Conservation (phyloP, 2,797 vertebrate genomes). For the Pyrocephalus nanus region DNA sequence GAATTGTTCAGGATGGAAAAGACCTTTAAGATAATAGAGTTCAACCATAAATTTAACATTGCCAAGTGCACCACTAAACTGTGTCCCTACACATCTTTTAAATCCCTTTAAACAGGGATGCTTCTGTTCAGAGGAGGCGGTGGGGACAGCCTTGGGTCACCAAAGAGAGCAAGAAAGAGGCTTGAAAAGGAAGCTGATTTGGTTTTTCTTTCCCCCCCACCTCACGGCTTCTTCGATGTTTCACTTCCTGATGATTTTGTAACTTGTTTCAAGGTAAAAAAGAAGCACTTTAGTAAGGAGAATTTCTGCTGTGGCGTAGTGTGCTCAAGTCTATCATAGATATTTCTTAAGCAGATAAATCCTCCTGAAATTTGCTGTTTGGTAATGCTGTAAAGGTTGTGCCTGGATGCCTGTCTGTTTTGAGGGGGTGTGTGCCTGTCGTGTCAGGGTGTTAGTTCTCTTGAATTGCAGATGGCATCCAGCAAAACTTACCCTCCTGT, state of each 20-base stretch:
- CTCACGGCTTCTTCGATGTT: background rate
- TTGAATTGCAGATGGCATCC: background rate
- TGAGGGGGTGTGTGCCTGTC: background rate
- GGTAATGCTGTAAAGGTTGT: background rate
- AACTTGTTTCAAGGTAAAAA: background rate
- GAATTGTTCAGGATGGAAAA: background rate
- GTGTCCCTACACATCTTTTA: background rate
- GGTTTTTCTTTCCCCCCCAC: no score
- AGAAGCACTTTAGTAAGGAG: background rate
- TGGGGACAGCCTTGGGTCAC: background rate
- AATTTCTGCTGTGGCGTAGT: accelerated
- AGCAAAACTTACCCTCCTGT: background rate
- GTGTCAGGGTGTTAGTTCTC: background rate
- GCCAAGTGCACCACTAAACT: background rate
- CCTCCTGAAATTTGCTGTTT: background rate
- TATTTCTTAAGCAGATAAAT: background rate
- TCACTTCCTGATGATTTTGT: background rate
- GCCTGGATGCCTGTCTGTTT: background rate
- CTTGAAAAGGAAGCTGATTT: background rate
- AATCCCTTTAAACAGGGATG: background rate
- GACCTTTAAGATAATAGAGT: background rate
- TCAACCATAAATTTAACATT: background rate
- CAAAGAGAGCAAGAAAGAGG: background rate
- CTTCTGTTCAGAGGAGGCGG: background rate
- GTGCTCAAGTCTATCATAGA: accelerated